Evolutionary conservation across 2,797 vertebrate species (phyloP).

Genomic region (Anguilla pacifica): DNA sequence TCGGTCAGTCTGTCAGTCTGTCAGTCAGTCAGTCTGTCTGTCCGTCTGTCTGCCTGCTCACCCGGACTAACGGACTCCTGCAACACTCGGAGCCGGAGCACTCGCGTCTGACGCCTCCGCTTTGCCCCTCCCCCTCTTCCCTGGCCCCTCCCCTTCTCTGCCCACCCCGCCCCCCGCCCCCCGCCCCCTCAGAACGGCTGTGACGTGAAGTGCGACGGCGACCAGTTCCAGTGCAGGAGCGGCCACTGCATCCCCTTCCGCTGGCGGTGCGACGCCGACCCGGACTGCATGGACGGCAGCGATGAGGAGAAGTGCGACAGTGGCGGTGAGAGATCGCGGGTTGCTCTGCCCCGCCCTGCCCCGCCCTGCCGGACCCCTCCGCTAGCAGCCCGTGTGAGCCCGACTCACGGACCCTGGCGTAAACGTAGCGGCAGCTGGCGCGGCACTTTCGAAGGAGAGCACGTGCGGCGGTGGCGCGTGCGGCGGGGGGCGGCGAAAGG

Average conservation of each 20-base stretch:
- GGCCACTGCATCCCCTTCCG: conserved; percentile 91
- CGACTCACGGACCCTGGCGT: no score
- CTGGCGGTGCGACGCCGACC: conserved; percentile 89
- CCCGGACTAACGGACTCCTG: background rate
- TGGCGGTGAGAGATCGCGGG: conserved; percentile 64
- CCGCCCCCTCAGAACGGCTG: conserved; percentile 81
- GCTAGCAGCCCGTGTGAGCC: no score
- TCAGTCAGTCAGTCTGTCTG: background rate
- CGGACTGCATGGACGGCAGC: conserved; percentile 89
- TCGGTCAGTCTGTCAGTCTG: conserved; percentile 43
- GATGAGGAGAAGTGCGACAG: conserved; percentile 88
- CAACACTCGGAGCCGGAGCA: background rate
- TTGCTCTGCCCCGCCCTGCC: no score
- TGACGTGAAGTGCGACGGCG: conserved; percentile 84
- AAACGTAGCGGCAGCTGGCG: no score
- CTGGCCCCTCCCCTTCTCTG: background rate
- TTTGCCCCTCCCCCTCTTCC: background rate
- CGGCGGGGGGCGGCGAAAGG: no score
- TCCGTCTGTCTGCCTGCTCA: background rate
- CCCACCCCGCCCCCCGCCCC: no score
- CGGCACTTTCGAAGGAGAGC: no score
- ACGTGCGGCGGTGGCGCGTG: no score
- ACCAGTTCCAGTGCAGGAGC: conserved; percentile 92
- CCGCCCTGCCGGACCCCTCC: no score
- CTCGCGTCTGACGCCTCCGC: background rate